Evolutionary conservation across 2,113 vertebrate genomes (phyloP).

Genomic region (Chionodraco myersi): DNA sequence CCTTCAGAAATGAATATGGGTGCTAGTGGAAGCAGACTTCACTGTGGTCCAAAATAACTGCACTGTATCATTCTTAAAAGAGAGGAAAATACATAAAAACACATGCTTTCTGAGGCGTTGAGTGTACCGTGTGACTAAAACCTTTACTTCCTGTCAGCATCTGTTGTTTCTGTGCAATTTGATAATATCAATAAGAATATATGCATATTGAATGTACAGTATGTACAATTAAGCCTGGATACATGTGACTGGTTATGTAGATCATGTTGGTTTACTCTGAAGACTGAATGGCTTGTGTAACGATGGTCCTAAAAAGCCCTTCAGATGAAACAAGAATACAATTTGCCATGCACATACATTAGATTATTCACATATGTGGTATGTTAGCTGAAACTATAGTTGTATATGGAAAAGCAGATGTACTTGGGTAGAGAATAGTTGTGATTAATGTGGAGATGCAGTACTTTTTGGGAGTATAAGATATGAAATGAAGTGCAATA

Average conservation of each 20-base stretch:
- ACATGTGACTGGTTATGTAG: slow-evolving; percentile 53
- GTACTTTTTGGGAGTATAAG: slow-evolving; percentile 15
- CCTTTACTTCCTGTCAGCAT: slow-evolving; percentile 26
- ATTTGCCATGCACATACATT: slow-evolving; percentile 70
- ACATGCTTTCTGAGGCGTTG: slow-evolving; percentile 68
- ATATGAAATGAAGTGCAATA: background rate
- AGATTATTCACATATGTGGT: slow-evolving; percentile 65
- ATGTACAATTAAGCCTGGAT: slow-evolving; percentile 68
- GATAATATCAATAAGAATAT: slow-evolving; percentile 39
- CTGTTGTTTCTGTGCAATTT: slow-evolving; percentile 61
- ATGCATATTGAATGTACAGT: slow-evolving; percentile 67
- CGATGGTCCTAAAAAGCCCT: slow-evolving; percentile 70
- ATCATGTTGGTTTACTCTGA: slow-evolving; percentile 49
- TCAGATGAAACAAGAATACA: slow-evolving; percentile 66
- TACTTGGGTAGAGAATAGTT: slow-evolving; percentile 5
- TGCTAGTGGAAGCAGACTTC: slow-evolving; percentile 45
- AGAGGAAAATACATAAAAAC: slow-evolving; percentile 54
- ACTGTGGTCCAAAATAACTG: slow-evolving; percentile 48
- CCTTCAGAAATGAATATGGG: slow-evolving; percentile 55
- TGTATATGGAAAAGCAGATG: slow-evolving; percentile 25
- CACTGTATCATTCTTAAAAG: slow-evolving; percentile 52
- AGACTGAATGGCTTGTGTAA: slow-evolving; percentile 54
- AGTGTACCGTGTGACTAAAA: slow-evolving; percentile 53
- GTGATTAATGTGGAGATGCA: slow-evolving; percentile 8
- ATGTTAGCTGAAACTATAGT: slow-evolving; percentile 21